phyloP scores from a whole-genome alignment of 2,797 vertebrate species.

The Sphenopsis melanotis region DNA sequence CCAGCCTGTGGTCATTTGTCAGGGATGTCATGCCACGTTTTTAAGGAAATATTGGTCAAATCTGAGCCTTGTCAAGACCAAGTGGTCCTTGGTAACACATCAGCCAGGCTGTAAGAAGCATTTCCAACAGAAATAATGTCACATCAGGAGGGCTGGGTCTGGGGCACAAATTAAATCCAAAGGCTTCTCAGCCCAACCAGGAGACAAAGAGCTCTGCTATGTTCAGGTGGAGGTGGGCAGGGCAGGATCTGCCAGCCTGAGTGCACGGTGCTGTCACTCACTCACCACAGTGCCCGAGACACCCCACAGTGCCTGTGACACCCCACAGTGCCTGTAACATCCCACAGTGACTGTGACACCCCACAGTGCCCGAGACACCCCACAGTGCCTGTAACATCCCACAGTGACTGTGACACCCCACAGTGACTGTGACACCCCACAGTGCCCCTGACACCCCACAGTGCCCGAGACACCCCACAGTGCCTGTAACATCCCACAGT shows the following conservation, averaged over 20 bases:
- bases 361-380: no score
- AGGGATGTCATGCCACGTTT: neutral
- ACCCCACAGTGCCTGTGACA: no score
- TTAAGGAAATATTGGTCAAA: neutral
- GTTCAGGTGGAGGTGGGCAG: neutral
- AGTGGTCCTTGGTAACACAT: neutral
- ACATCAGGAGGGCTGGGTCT: neutral
- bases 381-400: neutral
- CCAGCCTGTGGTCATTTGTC: neutral
- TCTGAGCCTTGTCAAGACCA: neutral
- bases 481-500: accelerated
- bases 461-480: no score
- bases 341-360: no score
- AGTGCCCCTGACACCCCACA: neutral
- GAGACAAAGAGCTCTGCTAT: neutral
- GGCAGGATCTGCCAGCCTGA: neutral
- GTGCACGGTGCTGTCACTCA: accelerated
- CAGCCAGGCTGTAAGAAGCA: neutral
- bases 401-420: neutral
- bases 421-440: no score
- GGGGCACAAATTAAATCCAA: accelerated
- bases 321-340: accelerated
- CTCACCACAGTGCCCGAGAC: neutral
- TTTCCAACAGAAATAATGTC: neutral
- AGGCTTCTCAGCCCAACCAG: neutral